Percentiles rank a stretch among this genome's conserved stretches.
Conservation (phyloP, 2,888 invertebrate species). For the Caenorhabditis doughertyi region DNA sequence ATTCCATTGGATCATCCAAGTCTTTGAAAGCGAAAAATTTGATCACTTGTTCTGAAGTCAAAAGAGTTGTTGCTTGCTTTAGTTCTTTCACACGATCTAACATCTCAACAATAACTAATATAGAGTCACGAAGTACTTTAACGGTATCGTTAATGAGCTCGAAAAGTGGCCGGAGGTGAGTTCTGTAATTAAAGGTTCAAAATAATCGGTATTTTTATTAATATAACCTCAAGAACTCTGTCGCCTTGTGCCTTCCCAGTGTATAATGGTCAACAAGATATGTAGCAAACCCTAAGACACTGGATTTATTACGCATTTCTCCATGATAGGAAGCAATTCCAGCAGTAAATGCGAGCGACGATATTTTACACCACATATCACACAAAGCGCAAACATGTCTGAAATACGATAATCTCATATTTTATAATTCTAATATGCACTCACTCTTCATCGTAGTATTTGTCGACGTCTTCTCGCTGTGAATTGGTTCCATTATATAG, state of each 20-base stretch:
- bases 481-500: too few species aligned
- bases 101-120: slow-evolving; percentile 11
- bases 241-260: neutral
- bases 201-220: neutral
- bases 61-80: neutral
- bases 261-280: neutral
- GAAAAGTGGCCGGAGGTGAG: slow-evolving; percentile 13
- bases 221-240: neutral
- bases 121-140: neutral
- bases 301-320: neutral
- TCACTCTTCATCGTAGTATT: neutral
- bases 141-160: neutral
- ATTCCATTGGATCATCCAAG: too few species aligned
- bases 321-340: slow-evolving; percentile 17
- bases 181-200: slow-evolving; percentile 25
- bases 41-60: neutral
- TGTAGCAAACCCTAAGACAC: neutral
- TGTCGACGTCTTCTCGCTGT: neutral
- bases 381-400: slow-evolving; percentile 5
- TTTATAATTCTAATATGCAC: neutral
- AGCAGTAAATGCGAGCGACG: neutral
- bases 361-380: neutral
- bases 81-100: slow-evolving; percentile 23
- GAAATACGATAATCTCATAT: neutral
- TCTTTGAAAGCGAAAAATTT: too few species aligned